Evolutionary conservation across 2,888 invertebrate genomes (phyloP).

Genomic region (Euclidia mi): DNA sequence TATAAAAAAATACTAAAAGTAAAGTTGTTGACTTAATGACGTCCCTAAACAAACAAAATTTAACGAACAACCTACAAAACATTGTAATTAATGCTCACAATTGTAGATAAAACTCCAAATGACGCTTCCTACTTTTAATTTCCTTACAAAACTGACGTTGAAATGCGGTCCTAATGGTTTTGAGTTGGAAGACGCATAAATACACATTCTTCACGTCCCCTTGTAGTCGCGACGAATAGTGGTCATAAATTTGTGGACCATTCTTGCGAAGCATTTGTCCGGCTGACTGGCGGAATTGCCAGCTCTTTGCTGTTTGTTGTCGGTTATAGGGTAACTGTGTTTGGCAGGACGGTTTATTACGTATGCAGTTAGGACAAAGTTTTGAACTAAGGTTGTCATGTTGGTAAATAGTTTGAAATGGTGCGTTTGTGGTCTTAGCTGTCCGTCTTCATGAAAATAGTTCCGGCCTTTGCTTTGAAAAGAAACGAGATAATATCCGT

Average conservation of each 20-base stretch:
- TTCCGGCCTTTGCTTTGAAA: no score
- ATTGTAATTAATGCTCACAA: no score
- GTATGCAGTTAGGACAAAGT: not conserved
- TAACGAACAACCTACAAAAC: no score
- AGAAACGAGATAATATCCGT: no score
- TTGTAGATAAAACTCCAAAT: no score
- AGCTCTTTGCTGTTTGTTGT: conserved; percentile 64
- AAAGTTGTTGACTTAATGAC: no score
- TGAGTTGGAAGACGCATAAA: conserved; percentile 54
- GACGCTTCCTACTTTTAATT: conserved; percentile 33
- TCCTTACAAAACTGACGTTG: conserved; percentile 40
- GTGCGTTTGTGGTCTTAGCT: not conserved
- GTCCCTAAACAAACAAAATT: no score
- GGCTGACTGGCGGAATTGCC: conserved; percentile 62
- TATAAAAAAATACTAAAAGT: no score
- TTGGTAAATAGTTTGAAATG: not conserved
- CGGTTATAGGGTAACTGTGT: conserved; percentile 50
- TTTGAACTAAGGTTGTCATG: not conserved
- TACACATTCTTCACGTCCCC: conserved; percentile 72
- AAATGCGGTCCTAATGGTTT: conserved; percentile 46
- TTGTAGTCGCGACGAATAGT: conserved; percentile 74
- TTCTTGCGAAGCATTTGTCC: conserved; percentile 81
- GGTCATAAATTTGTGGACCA: conserved; percentile 75
- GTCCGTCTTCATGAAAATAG: no score
- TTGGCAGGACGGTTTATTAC: conserved; percentile 36